Conservation (phyloP, 2,797 vertebrate species). For the Sebastiscus albofasciatus region DNA sequence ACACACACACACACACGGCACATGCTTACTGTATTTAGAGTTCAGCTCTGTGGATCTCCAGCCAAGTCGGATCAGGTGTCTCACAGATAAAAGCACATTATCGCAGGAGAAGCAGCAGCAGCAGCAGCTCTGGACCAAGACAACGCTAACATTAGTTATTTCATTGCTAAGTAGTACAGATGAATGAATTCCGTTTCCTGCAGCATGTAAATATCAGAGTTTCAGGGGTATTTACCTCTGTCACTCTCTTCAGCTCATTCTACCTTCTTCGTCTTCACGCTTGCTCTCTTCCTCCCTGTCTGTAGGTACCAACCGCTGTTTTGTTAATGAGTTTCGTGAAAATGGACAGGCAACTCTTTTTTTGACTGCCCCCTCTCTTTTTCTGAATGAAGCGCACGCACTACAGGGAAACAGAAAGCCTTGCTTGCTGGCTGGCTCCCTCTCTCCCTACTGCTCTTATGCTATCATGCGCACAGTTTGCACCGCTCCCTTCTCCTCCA, state of each 20-base stretch:
- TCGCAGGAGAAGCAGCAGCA: constrained; percentile 25
- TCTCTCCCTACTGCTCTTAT: constrained; percentile 61
- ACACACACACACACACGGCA: constrained; percentile 24
- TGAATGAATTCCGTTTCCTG: constrained; percentile 58
- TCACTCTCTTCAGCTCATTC: constrained; percentile 48
- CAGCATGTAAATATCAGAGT: constrained; percentile 40
- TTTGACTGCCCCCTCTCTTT: constrained; percentile 73
- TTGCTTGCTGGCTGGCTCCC: constrained; percentile 54
- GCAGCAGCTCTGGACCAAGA: constrained; percentile 32
- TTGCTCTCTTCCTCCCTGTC: constrained; percentile 33
- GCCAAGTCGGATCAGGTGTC: constrained; percentile 61
- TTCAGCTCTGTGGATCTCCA: constrained; percentile 57
- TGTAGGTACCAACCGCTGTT: constrained; percentile 12
- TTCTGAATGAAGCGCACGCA: constrained; percentile 83
- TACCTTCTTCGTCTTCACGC: constrained; percentile 55
- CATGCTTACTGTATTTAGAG: constrained; percentile 74
- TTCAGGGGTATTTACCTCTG: constrained; percentile 34
- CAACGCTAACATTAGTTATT: constrained; percentile 46
- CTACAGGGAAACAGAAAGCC: constrained; percentile 57
- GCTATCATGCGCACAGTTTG: constrained; percentile 76
- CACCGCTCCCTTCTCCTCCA: constrained; percentile 65
- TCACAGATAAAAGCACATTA: constrained; percentile 57
- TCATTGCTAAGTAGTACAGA: constrained; percentile 42
- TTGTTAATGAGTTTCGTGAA: constrained; percentile 53
- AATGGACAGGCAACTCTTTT: constrained; percentile 55